Conservation (phyloP, 1,140 invertebrate genomes). For the Adoxophyes honmai region DNA sequence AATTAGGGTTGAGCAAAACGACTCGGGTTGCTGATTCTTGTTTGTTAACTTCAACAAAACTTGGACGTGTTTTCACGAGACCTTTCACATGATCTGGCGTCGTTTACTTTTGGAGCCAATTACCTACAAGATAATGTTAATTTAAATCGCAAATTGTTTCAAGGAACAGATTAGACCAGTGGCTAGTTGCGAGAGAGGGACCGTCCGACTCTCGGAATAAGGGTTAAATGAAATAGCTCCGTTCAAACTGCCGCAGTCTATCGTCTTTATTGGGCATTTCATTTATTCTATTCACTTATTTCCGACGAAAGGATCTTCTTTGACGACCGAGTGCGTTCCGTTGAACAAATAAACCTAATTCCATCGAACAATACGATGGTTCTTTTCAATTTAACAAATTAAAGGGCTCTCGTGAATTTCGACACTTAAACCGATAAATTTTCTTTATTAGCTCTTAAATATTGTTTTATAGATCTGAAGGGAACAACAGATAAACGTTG, state of each 20-base stretch:
- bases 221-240: slow-evolving; percentile 18
- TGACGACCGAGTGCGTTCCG: slow-evolving; percentile 57
- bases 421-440: slow-evolving; percentile 7
- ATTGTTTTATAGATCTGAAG: slow-evolving; percentile 8
- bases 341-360: slow-evolving; percentile 59
- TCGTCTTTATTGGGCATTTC: slow-evolving; percentile 61
- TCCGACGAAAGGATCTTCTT: slow-evolving; percentile 45
- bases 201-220: background rate
- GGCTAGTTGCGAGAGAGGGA: background rate
- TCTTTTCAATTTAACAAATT: slow-evolving; percentile 72
- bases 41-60: background rate
- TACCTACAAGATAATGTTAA: too few species aligned
- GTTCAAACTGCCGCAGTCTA: slow-evolving; percentile 43
- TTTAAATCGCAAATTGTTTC: too few species aligned
- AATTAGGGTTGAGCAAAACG: background rate
- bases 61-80: too few species aligned
- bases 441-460: slow-evolving; percentile 5
- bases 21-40: background rate
- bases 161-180: background rate
- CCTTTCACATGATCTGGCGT: too few species aligned
- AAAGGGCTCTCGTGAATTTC: slow-evolving; percentile 31
- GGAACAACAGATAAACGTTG: background rate
- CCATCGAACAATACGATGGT: slow-evolving; percentile 56
- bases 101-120: too few species aligned
- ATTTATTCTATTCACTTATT: slow-evolving; percentile 70